Percentiles rank a stretch among this genome's conserved stretches.
These are phyloP conservation scores for Chaetodon trifascialis DNA, from an alignment of 2,113 vertebrate species.

Conservation along the genomic window DNA sequence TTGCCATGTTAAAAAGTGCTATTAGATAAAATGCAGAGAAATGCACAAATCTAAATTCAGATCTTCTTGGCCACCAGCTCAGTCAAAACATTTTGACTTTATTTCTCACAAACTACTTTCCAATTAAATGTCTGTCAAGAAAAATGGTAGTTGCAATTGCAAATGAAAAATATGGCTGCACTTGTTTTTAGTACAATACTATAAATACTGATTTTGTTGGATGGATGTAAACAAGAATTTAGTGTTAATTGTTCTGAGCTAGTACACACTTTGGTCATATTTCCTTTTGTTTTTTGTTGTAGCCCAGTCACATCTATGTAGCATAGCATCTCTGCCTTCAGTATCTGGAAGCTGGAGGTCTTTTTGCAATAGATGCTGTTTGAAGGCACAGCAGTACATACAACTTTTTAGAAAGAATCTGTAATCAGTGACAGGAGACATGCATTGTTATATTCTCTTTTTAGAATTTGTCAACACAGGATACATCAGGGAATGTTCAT, in stretches of 20 bases:
- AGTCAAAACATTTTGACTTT: too few species aligned
- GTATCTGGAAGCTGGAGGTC: neutral
- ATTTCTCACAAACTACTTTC: neutral
- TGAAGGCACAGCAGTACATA: neutral
- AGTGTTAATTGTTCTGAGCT: neutral
- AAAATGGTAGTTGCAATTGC: neutral
- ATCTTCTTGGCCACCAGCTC: too few species aligned
- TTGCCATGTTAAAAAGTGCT: too few species aligned
- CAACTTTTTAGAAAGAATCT: neutral
- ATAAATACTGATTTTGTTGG: neutral
- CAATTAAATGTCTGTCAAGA: slow-evolving; percentile 1
- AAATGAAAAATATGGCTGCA: slow-evolving; percentile 2
- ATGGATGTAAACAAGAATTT: slow-evolving; percentile 1
- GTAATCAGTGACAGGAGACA: neutral
- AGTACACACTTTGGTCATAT: neutral
- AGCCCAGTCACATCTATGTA: neutral
- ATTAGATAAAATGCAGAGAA: too few species aligned
- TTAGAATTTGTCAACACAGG: neutral
- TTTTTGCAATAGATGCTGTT: neutral
- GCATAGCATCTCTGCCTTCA: neutral
- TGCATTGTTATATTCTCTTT: neutral
- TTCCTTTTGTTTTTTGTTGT: neutral
- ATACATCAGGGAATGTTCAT: neutral
- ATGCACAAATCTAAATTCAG: too few species aligned
- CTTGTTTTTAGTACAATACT: slow-evolving; percentile 1